Base-by-base conservation (phyloP, 1,140 invertebrate species). In the Lepidurus arcticus region DNA sequence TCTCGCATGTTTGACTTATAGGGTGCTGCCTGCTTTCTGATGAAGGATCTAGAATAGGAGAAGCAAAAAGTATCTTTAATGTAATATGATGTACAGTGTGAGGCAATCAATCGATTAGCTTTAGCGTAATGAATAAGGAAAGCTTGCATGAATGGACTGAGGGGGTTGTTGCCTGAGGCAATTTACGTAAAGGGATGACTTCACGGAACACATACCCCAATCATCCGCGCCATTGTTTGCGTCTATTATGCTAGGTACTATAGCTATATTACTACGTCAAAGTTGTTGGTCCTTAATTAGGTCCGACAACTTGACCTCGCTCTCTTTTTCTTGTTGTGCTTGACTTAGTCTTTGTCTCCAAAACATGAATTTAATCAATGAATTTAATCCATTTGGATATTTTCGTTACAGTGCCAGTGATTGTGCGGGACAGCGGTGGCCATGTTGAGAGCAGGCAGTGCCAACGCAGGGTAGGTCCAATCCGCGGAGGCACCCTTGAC, bases 361-460 rank as follows among this genome's bases (percentile, higher is more conserved):
- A 34, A 26, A 34, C 34, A 3, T 34, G 34, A 34, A 34, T 34
- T 34, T 4, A 34, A 34, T 34, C 1, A 2, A 3, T 26, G 34
- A 34, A 34, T 34, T 34, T 34, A 34, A 34, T 34, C 34, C 34
- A 34, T 34, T 34, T 34, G 34, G 4, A 34, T 34, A 34, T 34
- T 34, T 65, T 65, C 8, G 53, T 13, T 65, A 65, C 13, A 65
- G 53, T 65, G 53, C 53, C 13, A 16, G 53, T 65, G 53, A 65
- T 16, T 65, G 53, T 21, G 53, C 6, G 53, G n/a, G 53, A 65
- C 53, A 65, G 53, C 21, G 53, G 53, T 65, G 53, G 53, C 53
- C 53, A 65, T 65, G 53, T 65, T 65, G 53, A 65, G 53, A 65
- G 53, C 53, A 65, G 53, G 53, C 16, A 26, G 75, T 76, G 75